Base-by-base conservation (phyloP, 1,140 invertebrate genomes). In the Zaprionus gabonicus region DNA sequence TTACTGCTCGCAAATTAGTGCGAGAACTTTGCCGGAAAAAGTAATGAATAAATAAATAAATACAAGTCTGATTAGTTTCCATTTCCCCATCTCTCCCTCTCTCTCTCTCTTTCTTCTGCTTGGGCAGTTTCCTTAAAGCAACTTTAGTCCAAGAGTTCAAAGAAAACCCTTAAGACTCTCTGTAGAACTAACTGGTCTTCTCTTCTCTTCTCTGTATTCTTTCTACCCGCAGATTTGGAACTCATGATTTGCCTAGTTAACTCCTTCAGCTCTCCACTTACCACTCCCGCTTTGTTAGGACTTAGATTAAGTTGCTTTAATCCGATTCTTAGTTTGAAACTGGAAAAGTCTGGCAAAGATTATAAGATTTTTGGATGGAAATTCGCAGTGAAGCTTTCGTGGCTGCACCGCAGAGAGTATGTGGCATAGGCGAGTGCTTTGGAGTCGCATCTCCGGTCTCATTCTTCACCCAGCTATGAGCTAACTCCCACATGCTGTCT, bases 401-500 rank as follows among this genome's bases (percentile, higher is more conserved):
- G 20, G 15, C 58, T 28, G 55, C 7, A 5, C 41, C 41, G 4
- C 36, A 27, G 23, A 41, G 23, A 41, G 34, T 34, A 17, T 46
- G 72, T 63, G 51, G 64, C 64, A 73, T 64, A 23, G 36, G 38
- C 53, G 60, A 82, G 68, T 55, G 80, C 67, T 79, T 70, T 59
- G 38, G 13, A 41, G 6, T 41, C 13, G 38, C 46, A 59, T 13
- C 51, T 64, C 44, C 62, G 44, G 51, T 62, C 60, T 31, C 31
- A 9, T 34, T 34, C 31, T 34, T 34, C 31, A 10, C 31, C 31
- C 64, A 9, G 20, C 20, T 51, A 27, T n/a, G 10, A 17, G n/a
- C 51, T 27, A 13, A 51, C 46, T 51, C 20, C 13, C 58, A 17
- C n/a, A 13, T n/a, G 12, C 25, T 9, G 17, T 34, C 28, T 46